A percentile compares a stretch with the other conserved stretches of the same genome.
Conservation (phyloP, 2,888 invertebrate species). For the Cryptocheilus praepositus region DNA sequence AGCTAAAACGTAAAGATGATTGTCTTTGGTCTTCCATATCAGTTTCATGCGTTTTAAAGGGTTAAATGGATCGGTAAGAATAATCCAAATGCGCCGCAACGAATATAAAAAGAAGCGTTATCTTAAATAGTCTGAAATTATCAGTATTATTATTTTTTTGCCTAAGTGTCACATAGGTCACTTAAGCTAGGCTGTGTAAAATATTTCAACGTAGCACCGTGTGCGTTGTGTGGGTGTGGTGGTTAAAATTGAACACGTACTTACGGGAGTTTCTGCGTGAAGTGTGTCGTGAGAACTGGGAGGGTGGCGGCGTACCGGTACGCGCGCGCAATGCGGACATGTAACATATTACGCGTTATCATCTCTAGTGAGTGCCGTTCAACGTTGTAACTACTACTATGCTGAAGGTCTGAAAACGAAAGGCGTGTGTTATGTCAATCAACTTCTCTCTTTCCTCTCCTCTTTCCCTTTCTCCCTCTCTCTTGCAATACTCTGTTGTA, state of each 20-base stretch:
- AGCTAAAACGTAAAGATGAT: too few species aligned
- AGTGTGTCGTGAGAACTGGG: neutral
- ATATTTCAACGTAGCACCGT: constrained; percentile 29
- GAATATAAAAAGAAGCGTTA: constrained; percentile 35
- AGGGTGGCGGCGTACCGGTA: neutral
- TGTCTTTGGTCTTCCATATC: constrained; percentile 3
- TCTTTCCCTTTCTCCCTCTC: constrained; percentile 7
- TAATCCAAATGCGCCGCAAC: too few species aligned
- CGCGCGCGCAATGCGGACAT: neutral
- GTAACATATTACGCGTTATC: too few species aligned
- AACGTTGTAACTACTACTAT: too few species aligned
- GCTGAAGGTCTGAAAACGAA: too few species aligned
- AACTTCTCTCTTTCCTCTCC: neutral
- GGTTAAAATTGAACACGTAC: neutral
- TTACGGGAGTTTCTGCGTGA: neutral
- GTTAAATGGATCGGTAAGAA: constrained; percentile 12
- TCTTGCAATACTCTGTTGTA: neutral
- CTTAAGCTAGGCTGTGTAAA: constrained; percentile 39
- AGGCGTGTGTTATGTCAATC: too few species aligned
- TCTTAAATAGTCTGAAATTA: constrained; percentile 38
- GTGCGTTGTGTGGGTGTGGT: constrained; percentile 11
- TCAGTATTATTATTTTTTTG: constrained; percentile 48
- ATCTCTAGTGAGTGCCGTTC: too few species aligned
- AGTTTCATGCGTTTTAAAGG: constrained; percentile 20
- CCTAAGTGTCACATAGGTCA: constrained; percentile 48